Base-by-base conservation (phyloP, 2,113 vertebrate genomes). In the Coregonus clupeaformis region DNA sequence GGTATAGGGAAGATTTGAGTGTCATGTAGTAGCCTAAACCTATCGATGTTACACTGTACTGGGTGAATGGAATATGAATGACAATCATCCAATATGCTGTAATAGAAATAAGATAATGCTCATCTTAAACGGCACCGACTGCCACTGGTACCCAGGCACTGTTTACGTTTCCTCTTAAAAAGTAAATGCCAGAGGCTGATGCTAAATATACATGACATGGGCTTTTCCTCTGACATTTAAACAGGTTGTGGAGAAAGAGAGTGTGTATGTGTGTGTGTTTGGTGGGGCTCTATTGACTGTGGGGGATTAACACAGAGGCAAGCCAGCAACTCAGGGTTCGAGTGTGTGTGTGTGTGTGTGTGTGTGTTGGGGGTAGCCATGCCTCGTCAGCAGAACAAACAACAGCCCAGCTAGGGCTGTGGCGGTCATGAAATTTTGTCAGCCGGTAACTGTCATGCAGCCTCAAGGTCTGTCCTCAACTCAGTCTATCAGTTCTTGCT, bases 261-360 rank as follows among this genome's bases (percentile, higher is more conserved):
- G 36, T 47, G 49, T n/a, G 65, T 66, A 69, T 66, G 62, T 71
- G 69, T 4, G 27, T 1, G 60, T 30, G 52, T 78, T 66, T 75
- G 77, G 66, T 74, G 65, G 71, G 69, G 65, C 59, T 72, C 67
- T 85, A 78, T 79, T 83, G 80, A 86, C 82, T 76, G 70, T 69
- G 60, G 36, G 73, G 69, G 73, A 91, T 94, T 93, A 93, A 92
- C 91, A 92, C 86, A 86, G 90, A 89, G 81, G 85, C 84, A 85
- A 83, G 83, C 87, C 90, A 89, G 89, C 85, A 89, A 91, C 90
- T 90, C 22, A 5, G 27, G 27, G 1, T 67, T 88, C 76, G 86
- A 82, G 90, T 94, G 93, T 93, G 91, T 89, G 94, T 93, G 91
- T 89, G 91, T 85, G 89, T 89, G 86, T 32, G 32, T 6, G 5